Conservation (phyloP, 2,888 invertebrate species). For the Brenthis hecate region DNA sequence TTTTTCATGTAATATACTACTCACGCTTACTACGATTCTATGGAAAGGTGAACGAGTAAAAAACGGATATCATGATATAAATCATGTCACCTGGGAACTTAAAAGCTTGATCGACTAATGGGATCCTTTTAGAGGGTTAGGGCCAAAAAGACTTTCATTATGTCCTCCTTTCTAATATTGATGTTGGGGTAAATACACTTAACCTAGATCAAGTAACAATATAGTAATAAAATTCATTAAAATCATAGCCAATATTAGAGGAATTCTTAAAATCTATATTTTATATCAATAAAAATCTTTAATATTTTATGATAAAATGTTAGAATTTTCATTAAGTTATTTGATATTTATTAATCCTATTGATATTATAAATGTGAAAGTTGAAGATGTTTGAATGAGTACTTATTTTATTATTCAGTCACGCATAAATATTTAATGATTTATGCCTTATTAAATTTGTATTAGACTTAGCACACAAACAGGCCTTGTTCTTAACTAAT, state of each 20-base stretch:
- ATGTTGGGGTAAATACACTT: slow-evolving; percentile 6
- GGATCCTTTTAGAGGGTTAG: slow-evolving; percentile 18
- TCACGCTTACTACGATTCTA: not conserved
- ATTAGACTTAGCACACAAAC: not conserved
- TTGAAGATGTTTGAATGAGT: not conserved
- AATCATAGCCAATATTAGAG: no score
- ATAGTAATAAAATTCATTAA: not conserved
- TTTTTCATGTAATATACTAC: not conserved
- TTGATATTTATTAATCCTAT: no score
- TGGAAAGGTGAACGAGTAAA: slow-evolving; percentile 1
- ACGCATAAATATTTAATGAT: no score
- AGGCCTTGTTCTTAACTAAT: no score
- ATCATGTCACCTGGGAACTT: slow-evolving; percentile 20
- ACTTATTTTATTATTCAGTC: no score
- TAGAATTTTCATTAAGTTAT: no score
- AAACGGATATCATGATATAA: slow-evolving; percentile 20
- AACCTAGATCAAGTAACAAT: not conserved
- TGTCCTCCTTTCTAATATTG: slow-evolving; percentile 8
- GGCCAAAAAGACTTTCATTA: slow-evolving; percentile 14
- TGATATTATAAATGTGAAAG: no score
- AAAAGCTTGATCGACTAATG: slow-evolving; percentile 17
- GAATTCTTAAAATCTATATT: no score
- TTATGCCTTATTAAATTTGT: slow-evolving; percentile 17
- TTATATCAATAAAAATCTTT: no score
- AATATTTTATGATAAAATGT: no score